A percentile compares a stretch with the other conserved stretches of the same genome.
phyloP scores from a whole-genome alignment of 2,797 vertebrate genomes.

The Anabacerthia variegaticeps region DNA sequence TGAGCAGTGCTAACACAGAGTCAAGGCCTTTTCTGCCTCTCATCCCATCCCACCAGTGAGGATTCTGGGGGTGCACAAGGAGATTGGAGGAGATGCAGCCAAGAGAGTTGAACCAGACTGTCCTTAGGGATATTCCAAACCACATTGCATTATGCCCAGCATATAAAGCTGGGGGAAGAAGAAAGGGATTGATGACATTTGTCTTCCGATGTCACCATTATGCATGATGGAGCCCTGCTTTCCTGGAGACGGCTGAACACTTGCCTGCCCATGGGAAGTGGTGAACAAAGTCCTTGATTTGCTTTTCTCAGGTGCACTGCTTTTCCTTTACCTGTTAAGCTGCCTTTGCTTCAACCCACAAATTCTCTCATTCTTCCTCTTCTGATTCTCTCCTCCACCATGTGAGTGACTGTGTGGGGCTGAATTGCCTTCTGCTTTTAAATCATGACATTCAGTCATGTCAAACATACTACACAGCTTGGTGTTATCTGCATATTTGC shows the following conservation, averaged over 20 bases:
- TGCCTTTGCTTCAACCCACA: not conserved
- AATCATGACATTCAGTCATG: accelerated
- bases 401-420: no score
- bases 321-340: not conserved
- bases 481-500: not conserved
- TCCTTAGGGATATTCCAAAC: not conserved
- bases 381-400: not conserved
- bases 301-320: not conserved
- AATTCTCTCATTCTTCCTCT: not conserved
- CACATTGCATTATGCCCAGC: no score
- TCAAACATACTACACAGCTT: not conserved
- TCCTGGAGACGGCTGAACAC: not conserved
- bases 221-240: not conserved
- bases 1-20: not conserved
- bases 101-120: not conserved
- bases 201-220: not conserved
- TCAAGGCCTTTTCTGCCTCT: not conserved
- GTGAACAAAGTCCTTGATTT: not conserved
- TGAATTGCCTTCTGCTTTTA: not conserved
- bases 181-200: not conserved
- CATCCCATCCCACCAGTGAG: accelerated
- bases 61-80: no score
- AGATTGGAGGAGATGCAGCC: not conserved
- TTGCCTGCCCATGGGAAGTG: not conserved
- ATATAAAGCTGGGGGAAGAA: not conserved